Evolutionary conservation across 1,140 invertebrate genomes (phyloP), one percentile per base, ranked within the genome.

Genomic region (Drosophila mojavensis): DNA sequence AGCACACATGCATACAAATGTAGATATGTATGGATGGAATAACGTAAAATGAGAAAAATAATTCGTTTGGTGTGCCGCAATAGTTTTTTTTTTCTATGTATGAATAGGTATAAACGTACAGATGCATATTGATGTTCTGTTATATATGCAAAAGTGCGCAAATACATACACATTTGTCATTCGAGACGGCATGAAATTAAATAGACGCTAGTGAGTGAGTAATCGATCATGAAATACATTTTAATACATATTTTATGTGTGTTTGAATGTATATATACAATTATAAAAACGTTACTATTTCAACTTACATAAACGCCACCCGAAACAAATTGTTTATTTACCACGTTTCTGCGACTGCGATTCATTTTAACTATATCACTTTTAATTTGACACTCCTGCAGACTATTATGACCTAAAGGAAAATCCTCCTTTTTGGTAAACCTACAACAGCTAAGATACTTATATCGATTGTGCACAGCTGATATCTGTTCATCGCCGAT

Each of bases 291-390:
- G 13, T 36, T 17, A 39, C 45, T 24, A 50, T 50, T 50, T 24
- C 48, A 41, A 30, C 84, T 89, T 75, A 89, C 84, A 54, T 89
- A 89, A 47, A 84, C 43, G 7, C 84, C 84, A 1, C 84, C 84
- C 13, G 74, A 58, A 24, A 89, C 67, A 30, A 89, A 89, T 1
- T 47, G 24, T 13, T 86, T 86, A 41, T 36, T 74, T 2, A 7
- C 68, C 9, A 64, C 9, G 17, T 41, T 73, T 5, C 84, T 71
- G 9, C 79, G 67, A 36, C 48, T 15, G 30, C 83, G 79, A 65
- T 82, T 79, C 84, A 88, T 89, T 47, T 60, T 71, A 41, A 9
- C 9, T 4, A 41, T 30, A 66, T 15, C 26, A 1, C 33, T 13
- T 4, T 5, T 7, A 13, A 48, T 20, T 30, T 33, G 24, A 4